Percentiles rank a stretch among this genome's conserved stretches.
phyloP scores from a whole-genome alignment of 2,113 vertebrate genomes.

The Chloroceryle aenea region DNA sequence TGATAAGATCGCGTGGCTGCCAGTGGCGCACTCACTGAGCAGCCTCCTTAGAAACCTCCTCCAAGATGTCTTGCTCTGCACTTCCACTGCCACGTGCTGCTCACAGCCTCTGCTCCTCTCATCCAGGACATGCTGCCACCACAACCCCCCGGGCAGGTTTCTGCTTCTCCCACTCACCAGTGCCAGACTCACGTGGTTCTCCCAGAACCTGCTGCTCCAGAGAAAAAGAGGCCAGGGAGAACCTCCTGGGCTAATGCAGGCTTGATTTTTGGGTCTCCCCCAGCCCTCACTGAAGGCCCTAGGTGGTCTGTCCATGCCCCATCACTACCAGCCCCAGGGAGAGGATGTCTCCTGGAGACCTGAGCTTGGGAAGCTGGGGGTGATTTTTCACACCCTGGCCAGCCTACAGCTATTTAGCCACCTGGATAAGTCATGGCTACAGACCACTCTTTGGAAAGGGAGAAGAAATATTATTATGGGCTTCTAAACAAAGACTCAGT shows the following conservation, averaged over 20 bases:
- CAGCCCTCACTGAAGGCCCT: not conserved
- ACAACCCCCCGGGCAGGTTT: rapidly evolving
- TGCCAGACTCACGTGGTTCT: not conserved
- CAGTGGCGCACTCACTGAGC: not conserved
- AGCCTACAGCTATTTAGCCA: not conserved
- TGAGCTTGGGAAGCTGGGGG: not conserved
- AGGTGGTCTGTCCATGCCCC: not conserved
- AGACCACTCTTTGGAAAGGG: not conserved
- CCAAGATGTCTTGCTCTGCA: not conserved
- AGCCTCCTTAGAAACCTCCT: not conserved
- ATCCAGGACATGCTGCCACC: rapidly evolving
- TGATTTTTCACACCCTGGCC: not conserved
- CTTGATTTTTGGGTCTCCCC: not conserved
- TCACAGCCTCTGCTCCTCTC: not conserved
- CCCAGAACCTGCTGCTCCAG: not conserved
- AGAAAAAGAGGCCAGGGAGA: not conserved
- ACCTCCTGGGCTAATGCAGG: not conserved
- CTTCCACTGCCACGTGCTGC: not conserved
- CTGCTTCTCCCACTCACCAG: not conserved
- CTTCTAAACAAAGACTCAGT: not conserved
- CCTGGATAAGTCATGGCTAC: not conserved
- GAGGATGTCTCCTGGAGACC: not conserved
- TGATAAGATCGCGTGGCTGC: not conserved
- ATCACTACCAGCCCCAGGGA: not conserved
- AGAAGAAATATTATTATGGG: not conserved